Evolutionary conservation across 1,140 invertebrate species (phyloP).

Genomic region (Antheraea pernyi): DNA sequence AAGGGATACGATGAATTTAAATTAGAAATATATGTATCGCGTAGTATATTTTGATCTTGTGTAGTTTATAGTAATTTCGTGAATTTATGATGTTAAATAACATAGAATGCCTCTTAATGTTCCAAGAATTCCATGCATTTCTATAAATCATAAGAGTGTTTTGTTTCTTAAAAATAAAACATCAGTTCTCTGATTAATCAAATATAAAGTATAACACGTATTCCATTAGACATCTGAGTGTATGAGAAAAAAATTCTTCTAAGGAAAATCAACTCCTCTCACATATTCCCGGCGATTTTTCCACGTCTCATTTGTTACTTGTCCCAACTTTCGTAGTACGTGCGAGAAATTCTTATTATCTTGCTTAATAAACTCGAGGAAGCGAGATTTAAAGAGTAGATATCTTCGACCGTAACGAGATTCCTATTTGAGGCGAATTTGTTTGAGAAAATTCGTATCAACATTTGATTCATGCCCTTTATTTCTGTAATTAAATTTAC

Average conservation of each 20-base stretch:
- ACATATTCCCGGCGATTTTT: conserved; percentile 65
- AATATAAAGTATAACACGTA: not conserved
- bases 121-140: no score
- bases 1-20: conserved; percentile 2
- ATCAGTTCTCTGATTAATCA: not conserved
- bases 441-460: not conserved
- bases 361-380: conserved; percentile 30
- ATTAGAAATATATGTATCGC: not conserved
- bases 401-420: conserved; percentile 17
- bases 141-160: no score
- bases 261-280: conserved; percentile 61
- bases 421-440: not conserved
- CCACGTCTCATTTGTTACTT: conserved; percentile 63
- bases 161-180: not conserved
- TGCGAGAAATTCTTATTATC: conserved; percentile 37
- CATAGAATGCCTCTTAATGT: no score
- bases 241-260: conserved; percentile 33
- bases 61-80: not conserved
- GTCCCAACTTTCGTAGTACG: conserved; percentile 45
- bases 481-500: not conserved
- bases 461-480: not conserved
- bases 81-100: not conserved
- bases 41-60: not conserved
- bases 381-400: conserved; percentile 29
- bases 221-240: conserved; percentile 37